These are phyloP conservation scores for Nerophis ophidion DNA, from an alignment of 2,113 vertebrate species.

Conservation along the genomic window DNA sequence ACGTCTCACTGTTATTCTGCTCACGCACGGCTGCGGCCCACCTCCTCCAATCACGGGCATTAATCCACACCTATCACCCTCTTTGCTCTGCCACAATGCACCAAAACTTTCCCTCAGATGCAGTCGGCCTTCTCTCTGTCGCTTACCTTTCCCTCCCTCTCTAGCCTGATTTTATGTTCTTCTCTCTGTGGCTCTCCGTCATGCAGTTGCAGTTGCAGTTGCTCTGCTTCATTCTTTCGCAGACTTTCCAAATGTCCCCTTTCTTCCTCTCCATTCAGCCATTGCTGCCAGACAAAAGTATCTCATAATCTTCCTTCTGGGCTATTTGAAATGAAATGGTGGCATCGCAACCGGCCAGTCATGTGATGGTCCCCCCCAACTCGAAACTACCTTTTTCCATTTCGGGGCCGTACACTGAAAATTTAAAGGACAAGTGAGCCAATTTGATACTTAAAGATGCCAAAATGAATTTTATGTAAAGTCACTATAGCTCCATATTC, in stretches of 20 bases:
- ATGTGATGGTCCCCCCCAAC: slow-evolving; percentile 9
- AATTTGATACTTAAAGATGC: no score
- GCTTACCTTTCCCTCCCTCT: slow-evolving; percentile 51
- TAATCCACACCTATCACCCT: slow-evolving; percentile 70
- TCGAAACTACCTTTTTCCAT: background rate
- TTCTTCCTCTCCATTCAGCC: slow-evolving; percentile 52
- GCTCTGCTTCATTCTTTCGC: slow-evolving; percentile 50
- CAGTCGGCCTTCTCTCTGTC: slow-evolving; percentile 58
- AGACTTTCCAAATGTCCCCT: slow-evolving; percentile 56
- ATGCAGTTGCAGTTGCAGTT: slow-evolving; percentile 57
- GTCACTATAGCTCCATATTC: no score
- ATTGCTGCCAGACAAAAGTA: slow-evolving; percentile 50
- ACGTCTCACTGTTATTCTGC: slow-evolving; percentile 62
- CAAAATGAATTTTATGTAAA: no score
- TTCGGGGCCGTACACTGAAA: no score
- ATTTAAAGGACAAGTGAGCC: no score
- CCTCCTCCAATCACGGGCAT: slow-evolving; percentile 75
- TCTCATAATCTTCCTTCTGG: slow-evolving; percentile 55
- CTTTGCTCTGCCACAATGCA: slow-evolving; percentile 71
- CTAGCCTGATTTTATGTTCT: background rate
- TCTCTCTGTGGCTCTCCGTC: slow-evolving; percentile 52
- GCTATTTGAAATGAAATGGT: slow-evolving; percentile 44
- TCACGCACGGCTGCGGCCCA: slow-evolving; percentile 74
- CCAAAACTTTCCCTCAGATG: slow-evolving; percentile 71
- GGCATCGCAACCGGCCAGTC: background rate